phyloP scores from a whole-genome alignment of 2,888 invertebrate genomes.

The Allygus modestus region DNA sequence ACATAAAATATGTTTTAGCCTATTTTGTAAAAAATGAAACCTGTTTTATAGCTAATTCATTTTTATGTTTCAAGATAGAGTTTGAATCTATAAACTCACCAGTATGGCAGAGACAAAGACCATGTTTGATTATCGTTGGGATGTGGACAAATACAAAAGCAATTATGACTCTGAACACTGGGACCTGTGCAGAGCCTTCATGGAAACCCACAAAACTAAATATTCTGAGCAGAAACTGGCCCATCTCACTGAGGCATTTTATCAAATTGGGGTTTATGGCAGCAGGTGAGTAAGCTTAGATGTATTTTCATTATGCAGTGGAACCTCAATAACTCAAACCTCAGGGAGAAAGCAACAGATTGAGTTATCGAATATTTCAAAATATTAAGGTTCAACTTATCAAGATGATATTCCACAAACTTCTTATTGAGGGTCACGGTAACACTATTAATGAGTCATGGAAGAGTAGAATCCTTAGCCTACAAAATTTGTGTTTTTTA shows the following conservation, averaged over 20 bases:
- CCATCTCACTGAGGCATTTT: slow-evolving; percentile 47
- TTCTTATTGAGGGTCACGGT: too few relatives aligned
- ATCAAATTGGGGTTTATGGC: slow-evolving; percentile 48
- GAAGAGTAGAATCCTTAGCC: too few relatives aligned
- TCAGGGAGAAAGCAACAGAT: too few relatives aligned
- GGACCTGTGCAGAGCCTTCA: slow-evolving; percentile 35
- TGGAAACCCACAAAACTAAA: slow-evolving; percentile 38
- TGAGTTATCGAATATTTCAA: too few relatives aligned
- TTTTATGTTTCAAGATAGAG: neutral
- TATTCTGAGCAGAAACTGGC: slow-evolving; percentile 39
- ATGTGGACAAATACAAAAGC: slow-evolving; percentile 40
- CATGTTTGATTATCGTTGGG: slow-evolving; percentile 19
- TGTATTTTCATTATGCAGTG: too few relatives aligned
- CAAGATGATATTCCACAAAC: too few relatives aligned
- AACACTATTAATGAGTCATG: too few relatives aligned
- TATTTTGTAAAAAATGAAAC: too few relatives aligned
- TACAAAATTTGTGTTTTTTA: too few relatives aligned
- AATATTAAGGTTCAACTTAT: too few relatives aligned
- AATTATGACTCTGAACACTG: slow-evolving; percentile 51
- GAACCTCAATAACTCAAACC: too few relatives aligned
- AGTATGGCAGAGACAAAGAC: slow-evolving; percentile 11
- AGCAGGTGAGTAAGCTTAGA: slow-evolving; percentile 47
- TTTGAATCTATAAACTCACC: neutral
- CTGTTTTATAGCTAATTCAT: neutral
- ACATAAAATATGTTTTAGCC: too few relatives aligned